Base-by-base conservation (phyloP, 2,113 vertebrate genomes). In the Chiloscyllium plagiosum region DNA sequence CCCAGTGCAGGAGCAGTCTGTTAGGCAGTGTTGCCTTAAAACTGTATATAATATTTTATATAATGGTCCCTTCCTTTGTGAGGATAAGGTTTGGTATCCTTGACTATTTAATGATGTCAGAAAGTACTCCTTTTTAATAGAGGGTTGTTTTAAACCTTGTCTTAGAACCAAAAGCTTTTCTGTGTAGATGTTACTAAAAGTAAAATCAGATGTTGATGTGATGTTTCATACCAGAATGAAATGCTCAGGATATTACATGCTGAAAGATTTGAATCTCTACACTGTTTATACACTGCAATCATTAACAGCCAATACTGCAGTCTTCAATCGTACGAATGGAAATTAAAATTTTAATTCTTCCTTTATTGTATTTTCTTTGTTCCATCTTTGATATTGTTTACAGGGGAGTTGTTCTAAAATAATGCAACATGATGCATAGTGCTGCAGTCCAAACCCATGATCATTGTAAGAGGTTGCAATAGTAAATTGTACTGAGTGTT, bases 311-410 rank as follows among this genome's bases (percentile, higher is more conserved):
- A 95, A 47, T 50, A 47, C 42, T 76, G 42, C 94, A 52, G 42
- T 76, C 42, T 72, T 76, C 24, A 33, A 42, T 52, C 52, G 13
- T 72, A 72, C 50, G 42, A 70, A 70, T 72, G 47, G 42, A 95
- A 68, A 95, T 95, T 95, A 95, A 95, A 95, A 29, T 15, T 50
- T 70, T 70, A 95, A 95, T 76, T 47, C 52, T 90, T 95, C 50
- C 69, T 72, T 33, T 33, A 52, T 26, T 50, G 94, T 52, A 69
- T 94, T 94, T 94, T n/a, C 4, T 22, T 56, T 37, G 76, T 15
- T 37, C 33, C 20, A n/a, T 24, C 33, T 93, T 33, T 68, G 61
- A 92, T n/a, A 15, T 61, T 65, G 56, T 93, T 37, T 93, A n/a
- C 33, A 65, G 6, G 66, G 61, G 0, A n/a, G 80, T 37, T 80